Conservation (phyloP, 2,797 vertebrate genomes). For the Denticeps clupeoides region DNA sequence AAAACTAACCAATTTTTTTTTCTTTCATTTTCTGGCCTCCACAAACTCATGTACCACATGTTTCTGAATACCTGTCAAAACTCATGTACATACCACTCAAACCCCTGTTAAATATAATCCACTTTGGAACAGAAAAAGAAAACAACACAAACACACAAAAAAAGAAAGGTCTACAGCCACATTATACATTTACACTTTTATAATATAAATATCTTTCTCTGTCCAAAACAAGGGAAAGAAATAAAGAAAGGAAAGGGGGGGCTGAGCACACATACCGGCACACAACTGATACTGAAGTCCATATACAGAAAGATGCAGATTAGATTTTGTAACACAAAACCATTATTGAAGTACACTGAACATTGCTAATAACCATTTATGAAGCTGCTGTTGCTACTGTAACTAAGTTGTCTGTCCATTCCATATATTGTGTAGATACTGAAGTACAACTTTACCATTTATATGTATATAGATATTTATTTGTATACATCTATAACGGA, state of each 20-base stretch:
- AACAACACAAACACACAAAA: slow-evolving; percentile 45
- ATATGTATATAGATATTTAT: slow-evolving; percentile 67
- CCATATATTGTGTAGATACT: slow-evolving; percentile 76
- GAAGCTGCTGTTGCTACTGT: slow-evolving; percentile 73
- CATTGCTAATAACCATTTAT: slow-evolving; percentile 40
- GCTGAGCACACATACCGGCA: slow-evolving; percentile 59
- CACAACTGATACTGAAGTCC: slow-evolving; percentile 64
- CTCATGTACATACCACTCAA: slow-evolving; percentile 35
- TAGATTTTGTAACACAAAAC: slow-evolving; percentile 75
- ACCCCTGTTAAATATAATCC: slow-evolving; percentile 34
- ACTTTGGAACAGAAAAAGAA: slow-evolving; percentile 37
- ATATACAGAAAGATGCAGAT: slow-evolving; percentile 64
- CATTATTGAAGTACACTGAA: slow-evolving; percentile 53
- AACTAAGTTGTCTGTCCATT: slow-evolving; percentile 78
- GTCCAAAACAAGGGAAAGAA: slow-evolving; percentile 34
- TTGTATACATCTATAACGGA: slow-evolving; percentile 48
- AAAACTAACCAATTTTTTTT: slow-evolving; percentile 41
- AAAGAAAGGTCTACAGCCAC: slow-evolving; percentile 66
- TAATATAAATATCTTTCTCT: slow-evolving; percentile 56
- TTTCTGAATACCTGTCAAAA: slow-evolving; percentile 56
- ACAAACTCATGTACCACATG: slow-evolving; percentile 56
- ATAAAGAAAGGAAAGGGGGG: slow-evolving; percentile 31
- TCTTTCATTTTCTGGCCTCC: slow-evolving; percentile 46
- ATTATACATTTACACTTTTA: slow-evolving; percentile 63
- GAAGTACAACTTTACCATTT: slow-evolving; percentile 66